phyloP scores from a whole-genome alignment of 2,888 invertebrate species.

The Heliconius erato region DNA sequence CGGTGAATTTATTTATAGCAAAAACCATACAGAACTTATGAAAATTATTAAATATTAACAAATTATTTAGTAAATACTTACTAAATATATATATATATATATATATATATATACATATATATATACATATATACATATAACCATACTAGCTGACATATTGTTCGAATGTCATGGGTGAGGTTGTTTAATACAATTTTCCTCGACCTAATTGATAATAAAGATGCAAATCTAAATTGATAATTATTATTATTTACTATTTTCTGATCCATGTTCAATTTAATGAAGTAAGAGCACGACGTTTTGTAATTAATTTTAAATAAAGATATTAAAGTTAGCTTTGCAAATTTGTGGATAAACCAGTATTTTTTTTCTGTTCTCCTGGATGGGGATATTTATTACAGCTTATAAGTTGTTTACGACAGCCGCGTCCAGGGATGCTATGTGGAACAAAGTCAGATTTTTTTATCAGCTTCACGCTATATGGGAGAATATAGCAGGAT shows the following conservation, averaged over 20 bases:
- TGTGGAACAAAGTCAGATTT: no score
- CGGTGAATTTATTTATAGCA: background rate
- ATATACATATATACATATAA: no score
- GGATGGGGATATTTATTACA: no score
- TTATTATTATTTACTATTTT: background rate
- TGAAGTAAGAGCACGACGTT: background rate
- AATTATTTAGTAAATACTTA: background rate
- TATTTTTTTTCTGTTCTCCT: background rate
- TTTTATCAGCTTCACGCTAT: no score
- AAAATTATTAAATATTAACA: background rate
- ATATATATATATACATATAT: no score
- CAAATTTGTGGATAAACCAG: background rate
- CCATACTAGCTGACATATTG: background rate
- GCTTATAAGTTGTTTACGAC: no score
- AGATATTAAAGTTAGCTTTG: background rate
- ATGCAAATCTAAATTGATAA: background rate
- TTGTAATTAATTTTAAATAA: background rate
- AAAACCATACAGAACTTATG: background rate
- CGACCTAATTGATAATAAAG: conserved; percentile 1
- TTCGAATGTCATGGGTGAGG: background rate
- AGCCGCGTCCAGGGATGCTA: no score
- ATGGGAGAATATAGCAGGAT: no score
- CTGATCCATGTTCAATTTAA: background rate
- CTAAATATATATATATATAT: background rate
- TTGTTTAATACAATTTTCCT: conserved; percentile 6